Base-by-base conservation (phyloP, 23 tunicate species). In the Styela plicata region DNA sequence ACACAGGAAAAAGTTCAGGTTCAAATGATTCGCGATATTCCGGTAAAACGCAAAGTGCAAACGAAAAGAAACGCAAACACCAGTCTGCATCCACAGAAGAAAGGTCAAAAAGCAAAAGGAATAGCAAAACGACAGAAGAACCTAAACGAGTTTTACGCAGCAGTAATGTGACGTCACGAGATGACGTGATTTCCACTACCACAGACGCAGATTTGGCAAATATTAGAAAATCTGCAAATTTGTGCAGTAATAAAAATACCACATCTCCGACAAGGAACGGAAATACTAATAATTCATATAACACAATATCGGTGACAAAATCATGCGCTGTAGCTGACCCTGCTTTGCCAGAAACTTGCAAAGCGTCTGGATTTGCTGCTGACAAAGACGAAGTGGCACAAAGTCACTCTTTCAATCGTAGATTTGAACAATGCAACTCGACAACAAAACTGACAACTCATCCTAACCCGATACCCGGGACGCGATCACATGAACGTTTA, bases 1-100 rank as follows among this genome's bases (percentile, higher is more conserved):
- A 67, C 5, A 31, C 52, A 26, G 68, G 61, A 23, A 90, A 90
- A 69, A 36, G 86, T 53, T 52, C 67, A 24, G 31, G n/a, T 13
- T 23, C 66, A 21, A 76, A 18, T 27, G 81, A 53, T 5, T 44
- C 66, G 7, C 36, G 64, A 57, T 44, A 76, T 44, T 76, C 81
- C 64, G 26, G 53, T 65, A 76, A 76, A 24, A 0, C 69, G 26
- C 64, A 29, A 29, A 24, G 31, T 13, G 52, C 63, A 20, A 2
- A 57, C 31, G 81, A 76, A 21, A 44, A 27, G 53, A 76, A 76
- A 57, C 81, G 81, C 18, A 76, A 76, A 44, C 2, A 24, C 64
- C 66, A 23, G 13, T 44, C 1, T 24, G 64, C 81, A 1, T 22
- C 21, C 21, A 32, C 79, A 1, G 81, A 76, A 24, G 81, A 76